Conservation (phyloP, 64 coral and sea anemone genomes). For the Porites lutea region DNA sequence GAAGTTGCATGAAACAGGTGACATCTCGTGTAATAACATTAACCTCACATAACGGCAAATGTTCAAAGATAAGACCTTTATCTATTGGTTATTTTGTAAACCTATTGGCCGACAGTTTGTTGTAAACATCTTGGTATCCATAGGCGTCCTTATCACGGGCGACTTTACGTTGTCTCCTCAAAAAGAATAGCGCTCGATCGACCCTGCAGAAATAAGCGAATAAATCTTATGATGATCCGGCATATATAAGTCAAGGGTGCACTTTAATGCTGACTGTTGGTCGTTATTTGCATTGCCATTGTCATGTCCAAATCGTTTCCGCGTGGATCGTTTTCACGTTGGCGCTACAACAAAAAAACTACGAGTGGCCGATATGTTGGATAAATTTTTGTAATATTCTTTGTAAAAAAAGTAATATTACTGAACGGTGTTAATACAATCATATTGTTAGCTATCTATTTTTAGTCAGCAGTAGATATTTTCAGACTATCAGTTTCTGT, state of each 20-base stretch:
- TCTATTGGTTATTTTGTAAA: not conserved
- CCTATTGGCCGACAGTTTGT: not conserved
- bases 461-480: conserved; percentile 13
- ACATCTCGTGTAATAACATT: not conserved
- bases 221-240: no score
- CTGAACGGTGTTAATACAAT: no score
- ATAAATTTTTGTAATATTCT: no score
- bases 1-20: not conserved
- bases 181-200: not conserved
- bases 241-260: no score
- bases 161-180: not conserved
- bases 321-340: no score
- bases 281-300: no score
- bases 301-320: no score
- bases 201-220: no score
- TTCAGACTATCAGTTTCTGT: conserved; percentile 9
- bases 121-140: not conserved
- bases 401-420: no score
- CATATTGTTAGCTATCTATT: not conserved
- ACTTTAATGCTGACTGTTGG: no score
- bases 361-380: no score
- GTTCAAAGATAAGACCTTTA: not conserved
- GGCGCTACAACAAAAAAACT: no score
- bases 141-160: not conserved
- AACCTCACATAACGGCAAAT: not conserved